phyloP scores from a whole-genome alignment of 2,888 invertebrate genomes.

The Poecilobothrus nobilitatus region DNA sequence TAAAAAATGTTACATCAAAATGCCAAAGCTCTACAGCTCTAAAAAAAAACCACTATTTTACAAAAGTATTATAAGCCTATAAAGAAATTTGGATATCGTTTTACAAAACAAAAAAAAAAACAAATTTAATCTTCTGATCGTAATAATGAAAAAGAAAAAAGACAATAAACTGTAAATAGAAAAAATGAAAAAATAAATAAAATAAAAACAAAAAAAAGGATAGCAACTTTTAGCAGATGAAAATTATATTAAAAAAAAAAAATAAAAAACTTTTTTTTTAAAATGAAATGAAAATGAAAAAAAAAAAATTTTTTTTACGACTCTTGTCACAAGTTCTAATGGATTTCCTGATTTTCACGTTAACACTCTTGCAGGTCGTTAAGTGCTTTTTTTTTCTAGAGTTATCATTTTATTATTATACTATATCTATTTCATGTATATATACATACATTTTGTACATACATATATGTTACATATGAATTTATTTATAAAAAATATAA shows the following conservation, averaged over 20 bases:
- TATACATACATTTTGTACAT: background rate
- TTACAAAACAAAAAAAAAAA: too few species aligned
- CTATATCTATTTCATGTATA: background rate
- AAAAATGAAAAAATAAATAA: too few species aligned
- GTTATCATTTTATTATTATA: background rate
- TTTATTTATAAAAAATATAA: too few species aligned
- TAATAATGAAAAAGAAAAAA: too few species aligned
- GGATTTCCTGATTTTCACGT: constrained; percentile 12
- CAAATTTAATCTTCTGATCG: too few species aligned
- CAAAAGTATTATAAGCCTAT: too few species aligned
- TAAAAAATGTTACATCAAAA: too few species aligned
- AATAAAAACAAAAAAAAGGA: background rate
- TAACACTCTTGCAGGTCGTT: constrained; percentile 12
- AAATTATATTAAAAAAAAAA: too few species aligned
- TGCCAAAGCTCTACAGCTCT: too few species aligned
- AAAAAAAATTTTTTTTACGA: constrained; percentile 7
- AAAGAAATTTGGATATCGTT: too few species aligned
- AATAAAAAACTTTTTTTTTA: background rate
- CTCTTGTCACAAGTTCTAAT: constrained; percentile 9
- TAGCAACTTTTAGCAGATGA: background rate
- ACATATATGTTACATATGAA: background rate
- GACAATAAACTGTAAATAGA: too few species aligned
- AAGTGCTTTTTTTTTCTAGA: background rate
- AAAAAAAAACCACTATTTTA: too few species aligned
- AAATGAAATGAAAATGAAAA: background rate